Base-by-base conservation (phyloP, 2,113 vertebrate genomes). In the Bubo blakistoni region DNA sequence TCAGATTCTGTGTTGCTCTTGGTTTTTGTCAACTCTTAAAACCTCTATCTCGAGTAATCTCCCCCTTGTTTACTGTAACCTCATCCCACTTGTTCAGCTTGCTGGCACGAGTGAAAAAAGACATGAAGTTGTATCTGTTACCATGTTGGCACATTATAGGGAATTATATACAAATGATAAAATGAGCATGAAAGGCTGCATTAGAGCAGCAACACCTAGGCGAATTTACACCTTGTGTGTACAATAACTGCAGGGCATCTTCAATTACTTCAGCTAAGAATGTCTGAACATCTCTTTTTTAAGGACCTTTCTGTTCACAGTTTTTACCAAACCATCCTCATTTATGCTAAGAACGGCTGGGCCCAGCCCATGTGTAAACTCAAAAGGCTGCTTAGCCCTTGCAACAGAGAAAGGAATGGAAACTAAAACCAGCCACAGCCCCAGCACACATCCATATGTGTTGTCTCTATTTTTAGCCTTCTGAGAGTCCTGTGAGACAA, bases 31-130 rank as follows among this genome's bases (percentile, higher is more conserved):
- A 66, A 69, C 89, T 94, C 85, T 77, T 44, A 81, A 91, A 91
- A 94, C 65, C 46, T 82, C 76, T 66, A 2, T 49, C 77, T 87
- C 58, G 6, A 76, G 70, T 80, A 76, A 91, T 92, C 82, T 92
- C 74, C 77, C 22, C 86, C 67, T 93, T 86, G 57, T 82, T 96
- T 94, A 72, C 49, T 21, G 78, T 92, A 95, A 96, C 94, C 84
- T 87, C 66, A 84, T 65, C 70, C 70, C 84, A 80, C 57, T 85
- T 92, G 66, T 91, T 97, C 88, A 91, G 89, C 86, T 96, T 24
- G 2, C 78, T 54, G 73, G 87, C 81, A 73, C 0, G 0, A 94
- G 84, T 55, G 44, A 91, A 59, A 87, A 85, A 85, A 76, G 52
- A 72, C 51, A 72, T n/a, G 59, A 77, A 94, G 78, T 80, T 79